Base-by-base conservation (phyloP, 2,113 vertebrate species). In the Mus pahari region DNA sequence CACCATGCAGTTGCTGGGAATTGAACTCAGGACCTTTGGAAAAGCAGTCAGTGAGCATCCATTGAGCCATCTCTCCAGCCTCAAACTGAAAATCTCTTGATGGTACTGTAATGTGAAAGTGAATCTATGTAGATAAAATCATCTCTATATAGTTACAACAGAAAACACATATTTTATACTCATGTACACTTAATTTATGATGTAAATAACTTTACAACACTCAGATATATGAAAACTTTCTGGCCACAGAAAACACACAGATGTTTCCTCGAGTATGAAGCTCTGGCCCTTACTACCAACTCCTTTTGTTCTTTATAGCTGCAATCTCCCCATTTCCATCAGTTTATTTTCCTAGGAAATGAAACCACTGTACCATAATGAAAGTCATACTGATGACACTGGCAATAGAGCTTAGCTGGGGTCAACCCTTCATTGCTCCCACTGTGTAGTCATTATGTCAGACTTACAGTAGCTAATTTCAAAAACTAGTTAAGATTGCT, bases 141-240 rank as follows among this genome's bases (percentile, higher is more conserved):
- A 75, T 70, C 68, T 16, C 20, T 62, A 10, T 11, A 24, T 1
- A 22, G 24, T 74, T 70, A 82, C 26, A 82, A 66, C 50, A 3
- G n/a, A 62, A 81, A 86, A 10, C 55, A 31, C 0, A 1, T 22
- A 2, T 0, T 0, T 39, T 60, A 10, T 55, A 3, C 7, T 83
- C 58, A 60, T n/a, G 16, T 4, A 64, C 66, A 64, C 33, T 74
- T 55, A 86, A 36, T 28, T 70, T 39, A 55, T 75, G 31, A 55
- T 89, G 11, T 1, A 60, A 82, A 11, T 58, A 31, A 7, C 6
- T 78, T 9, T 88, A 64, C n/a, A 19, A 82, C 11, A 2, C 36
- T 19, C 31, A 50, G 7, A 66, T 53, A 53, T 19, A 20, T 28
- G 58, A 36, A 79, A 33, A 10, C 36, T 68, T 39, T 62, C 1